phyloP scores from a whole-genome alignment of 2,888 invertebrate genomes.

The Lepidochitona cinerea region DNA sequence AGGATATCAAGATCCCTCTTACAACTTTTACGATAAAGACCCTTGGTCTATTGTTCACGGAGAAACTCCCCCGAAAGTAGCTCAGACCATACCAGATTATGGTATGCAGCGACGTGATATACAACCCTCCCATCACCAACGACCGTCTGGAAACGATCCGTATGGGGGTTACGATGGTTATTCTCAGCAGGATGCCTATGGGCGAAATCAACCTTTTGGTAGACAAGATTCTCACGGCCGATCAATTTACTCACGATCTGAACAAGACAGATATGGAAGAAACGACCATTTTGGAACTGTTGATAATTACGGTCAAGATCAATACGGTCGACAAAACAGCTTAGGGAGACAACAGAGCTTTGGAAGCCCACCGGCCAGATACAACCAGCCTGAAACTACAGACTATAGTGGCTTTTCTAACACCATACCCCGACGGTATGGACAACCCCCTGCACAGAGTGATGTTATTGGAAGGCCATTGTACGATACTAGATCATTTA shows the following conservation, averaged over 20 bases:
- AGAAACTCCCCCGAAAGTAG: neutral
- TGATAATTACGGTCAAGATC: neutral
- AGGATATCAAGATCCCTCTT: neutral
- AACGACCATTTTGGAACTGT: neutral
- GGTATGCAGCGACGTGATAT: neutral
- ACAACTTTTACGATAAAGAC: neutral
- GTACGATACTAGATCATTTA: neutral
- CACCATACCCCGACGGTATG: neutral
- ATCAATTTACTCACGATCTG: neutral
- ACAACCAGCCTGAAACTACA: no score
- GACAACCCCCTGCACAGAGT: neutral
- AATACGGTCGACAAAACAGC: neutral
- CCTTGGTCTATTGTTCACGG: neutral
- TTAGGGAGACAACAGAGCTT: neutral
- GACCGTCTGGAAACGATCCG: neutral
- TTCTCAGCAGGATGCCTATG: neutral
- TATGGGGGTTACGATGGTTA: neutral
- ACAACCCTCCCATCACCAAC: no score
- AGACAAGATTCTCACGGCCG: neutral
- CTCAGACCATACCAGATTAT: neutral
- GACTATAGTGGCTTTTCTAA: neutral
- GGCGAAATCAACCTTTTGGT: neutral
- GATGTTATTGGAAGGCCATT: neutral
- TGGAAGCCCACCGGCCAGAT: neutral
- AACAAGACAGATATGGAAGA: neutral